Base-by-base conservation (phyloP, 1,140 invertebrate species). In the Elymnias hypermnestra region DNA sequence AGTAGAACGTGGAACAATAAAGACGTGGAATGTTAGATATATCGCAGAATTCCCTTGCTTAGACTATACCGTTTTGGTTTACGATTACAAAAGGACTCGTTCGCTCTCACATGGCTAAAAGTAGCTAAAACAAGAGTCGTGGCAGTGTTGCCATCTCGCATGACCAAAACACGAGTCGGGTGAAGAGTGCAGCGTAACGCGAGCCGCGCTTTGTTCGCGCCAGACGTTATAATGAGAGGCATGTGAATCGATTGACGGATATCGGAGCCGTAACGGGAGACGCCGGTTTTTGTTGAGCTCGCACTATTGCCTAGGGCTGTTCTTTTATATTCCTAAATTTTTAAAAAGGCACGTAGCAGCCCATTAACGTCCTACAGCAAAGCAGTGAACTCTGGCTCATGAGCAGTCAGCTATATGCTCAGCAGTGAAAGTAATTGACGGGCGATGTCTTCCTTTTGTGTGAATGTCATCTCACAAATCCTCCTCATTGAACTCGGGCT, bases 141-240 rank as follows among this genome's bases (percentile, higher is more conserved):
- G 57, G 71, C 71, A 77, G 66, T 72, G 58, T 51, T 54, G 57
- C 45, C 54, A 58, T 65, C 59, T 72, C 64, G 57, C 63, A 61
- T 72, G 65, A 65, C 68, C 70, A 66, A 67, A 61, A 64, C 59
- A 57, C 57, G 57, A 53, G 41, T 54, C 48, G 57, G 55, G 49
- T 57, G 57, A 63, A 73, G 72, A 67, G 70, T 64, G 67, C 57
- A 66, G 47, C 39, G 64, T 53, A 76, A 77, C 61, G 21, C 51
- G 66, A 81, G 26, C 54, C 66, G 36, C 53, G 58, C 73, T 81
- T 81, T 77, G 73, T 81, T 72, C 71, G 63, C 62, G 53, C 61
- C 64, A 79, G 68, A 79, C 73, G 76, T 50, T 70, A 71, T 79
- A 79, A 77, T 76, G 71, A 79, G 75, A 73, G 70, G 63, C 74